Base-by-base conservation (phyloP, 2,113 vertebrate species). In the Actenoides lindsayi region DNA sequence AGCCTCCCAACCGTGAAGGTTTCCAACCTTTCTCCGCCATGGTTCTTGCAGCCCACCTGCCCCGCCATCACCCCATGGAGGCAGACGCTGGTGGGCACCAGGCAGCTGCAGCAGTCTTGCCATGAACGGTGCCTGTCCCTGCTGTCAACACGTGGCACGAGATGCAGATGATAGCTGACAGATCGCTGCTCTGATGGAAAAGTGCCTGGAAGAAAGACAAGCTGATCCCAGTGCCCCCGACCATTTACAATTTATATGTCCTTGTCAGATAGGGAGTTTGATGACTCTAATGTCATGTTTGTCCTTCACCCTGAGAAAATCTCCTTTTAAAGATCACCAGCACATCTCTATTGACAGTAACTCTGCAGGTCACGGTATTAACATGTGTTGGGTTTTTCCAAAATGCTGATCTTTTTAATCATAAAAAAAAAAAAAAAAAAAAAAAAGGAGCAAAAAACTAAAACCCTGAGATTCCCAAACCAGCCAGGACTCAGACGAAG, bases 251-350 rank as follows among this genome's bases (percentile, higher is more conserved):
- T 96, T 96, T 83, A 84, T 96, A 89, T 90, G 83, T 96, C 91
- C 96, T 84, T 82, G 96, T 94, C 85, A 95, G 96, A 54, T 16
- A 21, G 80, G 87, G 95, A 94, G 76, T 48, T 87, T 85, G 94
- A 63, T 95, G 84, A 74, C 97, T 96, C 89, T 86, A 95, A 93
- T 88, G 85, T 91, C 94, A 85, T 85, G 95, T 97, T 97, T 97
- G 87, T 89, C 94, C 93, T 97, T 95, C 93, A 93, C 89, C 87
- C 70, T 10, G 54, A 97, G 96, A 95, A 97, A 92, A 96, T 94
- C 94, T 96, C 94, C 90, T 88, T 89, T 78, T 95, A 96, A 97
- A 96, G 96, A 96, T 98, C 94, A 95, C 91, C 96, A 94, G 93
- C 91, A 76, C 39, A 60, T 60, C 94, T 96, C 95, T 96, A 24